Evolutionary conservation across 2,888 invertebrate genomes (phyloP), one percentile per base, ranked within the genome.

Genomic region (Dicyrtoma fusca): DNA sequence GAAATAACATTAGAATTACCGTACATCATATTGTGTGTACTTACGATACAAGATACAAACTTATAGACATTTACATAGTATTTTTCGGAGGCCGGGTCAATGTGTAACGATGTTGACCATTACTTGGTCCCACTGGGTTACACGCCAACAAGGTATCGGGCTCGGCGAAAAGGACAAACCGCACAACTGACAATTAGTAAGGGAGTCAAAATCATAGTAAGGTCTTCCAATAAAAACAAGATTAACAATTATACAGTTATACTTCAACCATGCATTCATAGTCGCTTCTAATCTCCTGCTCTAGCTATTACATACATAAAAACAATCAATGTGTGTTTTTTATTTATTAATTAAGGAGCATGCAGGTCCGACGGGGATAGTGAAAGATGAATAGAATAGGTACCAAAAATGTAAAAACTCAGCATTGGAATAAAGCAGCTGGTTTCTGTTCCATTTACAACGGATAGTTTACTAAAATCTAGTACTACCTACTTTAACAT

Each of bases 61-160:
- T 42, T 63, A 45, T 64, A 25, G 64, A 47, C 47, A 44, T 61
- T 19, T 64, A 34, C 34, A 34, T 34, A 64, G 25, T 34, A 66
- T 55, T 66, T 53, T 72, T 61, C 68, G 23, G 69, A 73, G 73
- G 73, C 73, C 73, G 73, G 73, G 73, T 73, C 73, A 73, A 42
- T 57, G 65, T 71, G 55, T 69, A 70, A 44, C 51, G 69, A 69
- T 69, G 55, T 59, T 73, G 69, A 69, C 69, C 73, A 65, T 73
- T 59, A 61, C 17, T 73, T 73, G 73, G 73, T 73, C 73, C 73
- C 73, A 57, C 64, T 69, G 25, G 53, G 42, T 70, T 34, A 61
- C 34, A 25, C 57, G 25, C 57, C 23, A 23, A 25, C 57, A 57
- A 57, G 57, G 57, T 17, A 19, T 53, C 34, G 8, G 34, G 34